These are phyloP conservation scores for Ceratosolen fusciceps DNA, from an alignment of 1,140 invertebrate species.

Conservation along the genomic window DNA sequence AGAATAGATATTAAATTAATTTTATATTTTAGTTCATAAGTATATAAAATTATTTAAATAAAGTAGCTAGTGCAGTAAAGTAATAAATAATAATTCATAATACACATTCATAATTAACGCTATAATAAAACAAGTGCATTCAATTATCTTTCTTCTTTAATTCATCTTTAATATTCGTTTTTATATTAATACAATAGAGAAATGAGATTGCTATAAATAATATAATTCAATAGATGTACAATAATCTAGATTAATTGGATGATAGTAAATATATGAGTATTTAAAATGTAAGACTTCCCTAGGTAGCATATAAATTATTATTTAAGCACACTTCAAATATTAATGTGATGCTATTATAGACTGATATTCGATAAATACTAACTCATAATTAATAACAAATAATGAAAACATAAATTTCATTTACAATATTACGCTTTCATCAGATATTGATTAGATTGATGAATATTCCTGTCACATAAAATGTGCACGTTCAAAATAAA, in stretches of 20 bases:
- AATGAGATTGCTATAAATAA: neutral
- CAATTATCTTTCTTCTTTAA: neutral
- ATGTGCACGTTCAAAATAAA: neutral
- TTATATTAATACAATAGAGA: neutral
- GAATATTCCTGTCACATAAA: neutral
- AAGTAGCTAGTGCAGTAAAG: too few species aligned
- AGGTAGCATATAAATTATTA: neutral
- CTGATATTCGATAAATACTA: neutral
- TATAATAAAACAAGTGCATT: neutral
- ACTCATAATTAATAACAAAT: neutral
- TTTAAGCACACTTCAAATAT: neutral
- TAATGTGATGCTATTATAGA: neutral
- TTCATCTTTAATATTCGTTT: neutral
- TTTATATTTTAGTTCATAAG: too few species aligned
- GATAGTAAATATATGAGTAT: neutral
- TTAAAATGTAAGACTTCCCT: neutral
- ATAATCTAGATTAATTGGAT: neutral
- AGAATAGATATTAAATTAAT: too few species aligned
- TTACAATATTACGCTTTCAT: conserved; percentile 5
- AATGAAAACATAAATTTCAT: neutral
- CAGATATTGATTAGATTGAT: neutral
- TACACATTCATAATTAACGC: neutral
- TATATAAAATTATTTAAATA: too few species aligned
- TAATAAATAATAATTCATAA: neutral
- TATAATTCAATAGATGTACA: neutral